phyloP scores from a whole-genome alignment of 2,113 vertebrate genomes.

The Cynoglossus semilaevis region DNA sequence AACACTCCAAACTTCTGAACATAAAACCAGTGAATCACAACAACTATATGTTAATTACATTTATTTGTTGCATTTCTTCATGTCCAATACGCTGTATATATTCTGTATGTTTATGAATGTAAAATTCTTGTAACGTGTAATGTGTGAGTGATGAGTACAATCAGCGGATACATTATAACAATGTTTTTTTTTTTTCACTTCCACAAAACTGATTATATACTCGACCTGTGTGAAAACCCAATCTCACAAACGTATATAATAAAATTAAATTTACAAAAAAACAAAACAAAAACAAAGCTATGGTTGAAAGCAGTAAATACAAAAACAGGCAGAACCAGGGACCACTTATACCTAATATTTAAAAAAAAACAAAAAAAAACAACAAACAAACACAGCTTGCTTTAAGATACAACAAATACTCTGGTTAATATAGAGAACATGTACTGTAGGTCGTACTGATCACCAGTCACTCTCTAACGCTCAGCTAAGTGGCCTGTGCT shows the following conservation, averaged over 20 bases:
- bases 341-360: conserved; percentile 17
- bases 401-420: conserved; percentile 43
- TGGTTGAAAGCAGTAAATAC: conserved; percentile 38
- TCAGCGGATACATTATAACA: conserved; percentile 26
- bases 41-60: conserved; percentile 34
- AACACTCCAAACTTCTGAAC: conserved; percentile 61
- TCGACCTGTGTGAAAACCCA: conserved; percentile 27
- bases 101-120: conserved; percentile 40
- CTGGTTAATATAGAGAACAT: conserved; percentile 40
- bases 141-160: conserved; percentile 37
- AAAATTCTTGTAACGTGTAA: conserved; percentile 57
- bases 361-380: conserved; percentile 49
- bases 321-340: conserved; percentile 24
- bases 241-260: conserved; percentile 17
- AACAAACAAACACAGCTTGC: conserved; percentile 34
- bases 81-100: conserved; percentile 52
- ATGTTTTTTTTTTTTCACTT: conserved; percentile 30
- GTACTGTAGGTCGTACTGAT: conserved; percentile 47
- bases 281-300: not conserved
- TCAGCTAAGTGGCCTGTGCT: conserved; percentile 54
- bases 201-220: conserved; percentile 23
- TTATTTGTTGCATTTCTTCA: conserved; percentile 45
- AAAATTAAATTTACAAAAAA: conserved; percentile 42
- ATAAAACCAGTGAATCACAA: conserved; percentile 19
- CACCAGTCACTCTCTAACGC: conserved; percentile 36